These are phyloP conservation scores for Dolomedes plantarius DNA, from an alignment of 2,888 invertebrate species.

Conservation along the genomic window DNA sequence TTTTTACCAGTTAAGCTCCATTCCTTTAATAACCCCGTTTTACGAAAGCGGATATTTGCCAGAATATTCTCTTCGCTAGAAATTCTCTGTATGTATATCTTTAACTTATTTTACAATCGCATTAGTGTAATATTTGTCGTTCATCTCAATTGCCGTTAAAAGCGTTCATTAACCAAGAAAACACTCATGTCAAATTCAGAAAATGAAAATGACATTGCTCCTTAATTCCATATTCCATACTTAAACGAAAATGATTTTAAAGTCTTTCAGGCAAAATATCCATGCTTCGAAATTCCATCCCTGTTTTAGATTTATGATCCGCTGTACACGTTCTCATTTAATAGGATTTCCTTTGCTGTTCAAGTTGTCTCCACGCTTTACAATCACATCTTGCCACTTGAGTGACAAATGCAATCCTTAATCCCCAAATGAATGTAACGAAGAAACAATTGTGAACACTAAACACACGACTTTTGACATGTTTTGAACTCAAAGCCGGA, in stretches of 20 bases:
- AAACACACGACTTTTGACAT: slow-evolving; percentile 27
- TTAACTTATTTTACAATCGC: neutral
- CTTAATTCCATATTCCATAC: neutral
- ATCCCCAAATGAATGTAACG: slow-evolving; percentile 20
- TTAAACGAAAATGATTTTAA: neutral
- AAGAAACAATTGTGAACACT: slow-evolving; percentile 20
- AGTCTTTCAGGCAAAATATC: neutral
- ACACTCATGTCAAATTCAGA: neutral
- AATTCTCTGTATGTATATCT: neutral
- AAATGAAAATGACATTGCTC: neutral
- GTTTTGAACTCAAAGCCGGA: slow-evolving; percentile 23
- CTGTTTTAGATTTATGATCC: neutral
- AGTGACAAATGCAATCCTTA: slow-evolving; percentile 35
- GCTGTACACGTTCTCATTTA: neutral
- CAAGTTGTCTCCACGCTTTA: neutral
- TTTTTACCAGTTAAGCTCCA: too few relatives aligned
- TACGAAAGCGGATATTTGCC: too few relatives aligned
- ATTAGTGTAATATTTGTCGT: neutral
- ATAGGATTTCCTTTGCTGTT: neutral
- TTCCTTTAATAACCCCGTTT: too few relatives aligned
- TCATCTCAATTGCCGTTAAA: neutral
- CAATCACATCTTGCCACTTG: neutral
- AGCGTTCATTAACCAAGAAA: neutral
- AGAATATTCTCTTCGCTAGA: too few relatives aligned
- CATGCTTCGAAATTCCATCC: neutral